A percentile compares a stretch with the other conserved stretches of the same genome.
Conservation (phyloP, 2,888 invertebrate genomes). For the Leucophenga maculata region DNA sequence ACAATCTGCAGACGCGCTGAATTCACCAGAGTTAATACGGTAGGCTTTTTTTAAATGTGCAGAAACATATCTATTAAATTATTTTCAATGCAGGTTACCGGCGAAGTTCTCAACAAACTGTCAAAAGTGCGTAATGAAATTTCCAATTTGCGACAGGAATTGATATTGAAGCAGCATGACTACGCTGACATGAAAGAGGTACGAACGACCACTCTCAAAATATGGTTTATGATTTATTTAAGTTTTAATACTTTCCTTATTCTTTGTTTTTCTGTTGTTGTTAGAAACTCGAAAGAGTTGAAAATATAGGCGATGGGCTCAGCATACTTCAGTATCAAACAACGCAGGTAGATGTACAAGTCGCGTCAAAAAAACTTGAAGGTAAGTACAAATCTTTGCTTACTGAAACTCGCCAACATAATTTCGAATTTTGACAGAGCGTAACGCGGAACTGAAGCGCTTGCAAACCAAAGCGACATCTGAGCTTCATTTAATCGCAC, state of each 20-base stretch:
- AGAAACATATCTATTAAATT: too few relatives aligned
- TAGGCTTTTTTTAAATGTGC: too few relatives aligned
- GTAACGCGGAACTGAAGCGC: not conserved
- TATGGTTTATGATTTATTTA: not conserved
- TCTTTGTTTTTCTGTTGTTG: not conserved
- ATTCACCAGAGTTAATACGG: not conserved
- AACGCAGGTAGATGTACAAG: not conserved
- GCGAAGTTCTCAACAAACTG: not conserved
- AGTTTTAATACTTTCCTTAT: too few relatives aligned
- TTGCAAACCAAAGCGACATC: not conserved
- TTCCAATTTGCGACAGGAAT: not conserved
- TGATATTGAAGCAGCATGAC: not conserved
- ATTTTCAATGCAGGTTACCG: not conserved
- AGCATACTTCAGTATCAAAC: not conserved
- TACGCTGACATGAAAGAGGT: not conserved
- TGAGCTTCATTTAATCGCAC: not conserved
- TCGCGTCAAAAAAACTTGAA: not conserved
- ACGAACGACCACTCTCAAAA: not conserved
- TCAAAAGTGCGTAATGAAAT: not conserved
- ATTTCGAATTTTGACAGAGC: not conserved
- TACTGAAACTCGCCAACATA: too few relatives aligned
- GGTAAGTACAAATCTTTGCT: not conserved
- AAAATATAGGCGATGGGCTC: not conserved
- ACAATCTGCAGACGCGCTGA: not conserved
- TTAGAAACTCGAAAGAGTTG: not conserved